Conservation (phyloP, 1,140 invertebrate species). For the Drosophila busckii region DNA sequence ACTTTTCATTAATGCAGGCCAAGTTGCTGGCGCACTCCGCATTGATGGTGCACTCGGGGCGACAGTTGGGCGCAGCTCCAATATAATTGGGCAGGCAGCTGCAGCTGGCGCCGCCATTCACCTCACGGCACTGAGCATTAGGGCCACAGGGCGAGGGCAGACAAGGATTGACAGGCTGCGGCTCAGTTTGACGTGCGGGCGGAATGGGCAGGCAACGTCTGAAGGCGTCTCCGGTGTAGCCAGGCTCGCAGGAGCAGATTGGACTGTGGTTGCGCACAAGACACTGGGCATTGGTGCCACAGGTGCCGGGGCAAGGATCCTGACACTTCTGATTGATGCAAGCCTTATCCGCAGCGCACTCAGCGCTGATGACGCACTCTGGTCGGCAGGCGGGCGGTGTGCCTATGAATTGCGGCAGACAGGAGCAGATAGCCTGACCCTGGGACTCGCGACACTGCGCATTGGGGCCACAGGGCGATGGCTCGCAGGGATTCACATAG, state of each 20-base stretch:
- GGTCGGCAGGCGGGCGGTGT: constrained; percentile 88
- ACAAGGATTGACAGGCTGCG: constrained; percentile 83
- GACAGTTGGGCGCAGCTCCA: constrained; percentile 85
- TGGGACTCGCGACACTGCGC: constrained; percentile 86
- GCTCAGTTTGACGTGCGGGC: constrained; percentile 79
- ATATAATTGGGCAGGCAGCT: constrained; percentile 84
- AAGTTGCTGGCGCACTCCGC: constrained; percentile 84
- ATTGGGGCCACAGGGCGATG: constrained; percentile 85
- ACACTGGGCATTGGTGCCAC: constrained; percentile 89
- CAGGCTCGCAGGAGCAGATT: constrained; percentile 87
- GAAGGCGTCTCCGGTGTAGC: constrained; percentile 91
- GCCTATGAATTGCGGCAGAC: constrained; percentile 86
- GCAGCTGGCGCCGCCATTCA: constrained; percentile 83
- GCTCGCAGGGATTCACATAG: constrained; percentile 86
- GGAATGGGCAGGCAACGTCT: constrained; percentile 84
- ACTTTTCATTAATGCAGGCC: constrained; percentile 86
- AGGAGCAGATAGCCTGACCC: constrained; percentile 89
- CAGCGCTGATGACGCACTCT: constrained; percentile 90
- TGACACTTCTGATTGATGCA: constrained; percentile 92
- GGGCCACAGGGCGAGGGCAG: constrained; percentile 87
- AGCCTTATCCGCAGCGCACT: constrained; percentile 88
- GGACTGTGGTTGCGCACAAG: constrained; percentile 92
- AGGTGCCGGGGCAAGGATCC: constrained; percentile 90
- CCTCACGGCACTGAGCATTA: constrained; percentile 84
- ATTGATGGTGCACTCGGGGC: constrained; percentile 87